These are phyloP conservation scores for Gastracanthus pulcherrimus DNA, from an alignment of 2,888 invertebrate genomes.

Conservation along the genomic window DNA sequence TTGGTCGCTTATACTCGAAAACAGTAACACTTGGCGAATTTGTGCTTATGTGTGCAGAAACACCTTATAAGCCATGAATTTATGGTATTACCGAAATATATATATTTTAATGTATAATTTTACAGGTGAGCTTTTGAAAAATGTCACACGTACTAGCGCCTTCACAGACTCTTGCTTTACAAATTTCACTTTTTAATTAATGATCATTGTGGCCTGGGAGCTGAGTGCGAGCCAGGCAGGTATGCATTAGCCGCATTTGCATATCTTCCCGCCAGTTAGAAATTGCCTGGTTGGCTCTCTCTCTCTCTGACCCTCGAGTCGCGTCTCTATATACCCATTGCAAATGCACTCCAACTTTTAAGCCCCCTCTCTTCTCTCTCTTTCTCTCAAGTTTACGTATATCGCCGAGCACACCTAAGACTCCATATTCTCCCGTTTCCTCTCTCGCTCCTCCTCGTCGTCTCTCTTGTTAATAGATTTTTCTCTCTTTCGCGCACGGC, in stretches of 20 bases:
- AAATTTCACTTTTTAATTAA: conserved; percentile 75
- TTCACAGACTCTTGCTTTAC: conserved; percentile 26
- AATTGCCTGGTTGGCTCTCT: conserved; percentile 66
- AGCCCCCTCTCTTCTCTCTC: conserved; percentile 61
- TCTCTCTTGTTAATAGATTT: conserved; percentile 57
- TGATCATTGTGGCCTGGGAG: conserved; percentile 71
- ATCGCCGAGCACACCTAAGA: not conserved
- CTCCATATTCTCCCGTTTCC: not conserved
- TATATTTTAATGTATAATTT: no score
- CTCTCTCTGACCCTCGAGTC: conserved; percentile 54
- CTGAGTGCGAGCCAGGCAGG: conserved; percentile 59
- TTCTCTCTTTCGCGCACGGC: conserved; percentile 37
- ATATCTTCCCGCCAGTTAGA: conserved; percentile 74
- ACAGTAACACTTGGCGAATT: no score
- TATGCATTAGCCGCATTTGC: conserved; percentile 72
- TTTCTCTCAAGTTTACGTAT: conserved; percentile 15
- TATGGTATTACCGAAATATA: no score
- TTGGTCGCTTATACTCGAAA: no score
- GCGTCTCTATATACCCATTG: no score
- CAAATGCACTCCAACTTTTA: conserved; percentile 68
- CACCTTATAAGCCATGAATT: no score
- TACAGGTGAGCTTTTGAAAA: not conserved
- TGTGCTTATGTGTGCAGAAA: no score
- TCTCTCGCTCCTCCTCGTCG: not conserved
- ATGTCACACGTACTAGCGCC: not conserved